Conservation (phyloP, 2,888 invertebrate genomes). For the Lobophora halterata region DNA sequence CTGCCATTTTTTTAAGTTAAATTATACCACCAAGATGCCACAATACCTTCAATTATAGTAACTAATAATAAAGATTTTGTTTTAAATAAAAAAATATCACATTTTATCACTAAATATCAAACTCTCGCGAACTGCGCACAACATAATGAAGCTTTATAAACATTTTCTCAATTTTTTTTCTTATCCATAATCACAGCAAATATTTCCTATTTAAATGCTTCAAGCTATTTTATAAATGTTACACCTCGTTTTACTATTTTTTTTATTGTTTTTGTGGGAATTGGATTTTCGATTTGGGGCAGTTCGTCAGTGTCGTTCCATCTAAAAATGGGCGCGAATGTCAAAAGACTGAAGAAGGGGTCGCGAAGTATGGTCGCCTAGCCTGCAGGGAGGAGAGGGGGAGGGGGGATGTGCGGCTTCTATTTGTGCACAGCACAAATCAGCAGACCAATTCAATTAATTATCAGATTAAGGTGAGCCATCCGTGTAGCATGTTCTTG, state of each 20-base stretch:
- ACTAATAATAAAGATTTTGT: slow-evolving; percentile 29
- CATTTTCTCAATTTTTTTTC: slow-evolving; percentile 17
- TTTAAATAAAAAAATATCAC: slow-evolving; percentile 40
- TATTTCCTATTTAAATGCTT: slow-evolving; percentile 53
- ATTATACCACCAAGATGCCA: slow-evolving; percentile 62
- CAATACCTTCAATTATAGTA: slow-evolving; percentile 47
- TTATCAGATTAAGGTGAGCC: slow-evolving; percentile 80
- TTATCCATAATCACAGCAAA: slow-evolving; percentile 31
- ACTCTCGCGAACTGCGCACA: slow-evolving; percentile 24
- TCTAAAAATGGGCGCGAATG: slow-evolving; percentile 78
- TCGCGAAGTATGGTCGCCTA: slow-evolving; percentile 53
- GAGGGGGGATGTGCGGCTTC: slow-evolving; percentile 58
- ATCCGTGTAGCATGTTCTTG: slow-evolving; percentile 65
- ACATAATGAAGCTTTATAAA: slow-evolving; percentile 19
- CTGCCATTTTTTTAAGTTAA: slow-evolving; percentile 62
- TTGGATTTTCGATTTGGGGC: slow-evolving; percentile 54
- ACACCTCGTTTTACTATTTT: slow-evolving; percentile 40
- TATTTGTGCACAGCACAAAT: slow-evolving; percentile 79
- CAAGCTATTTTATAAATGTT: slow-evolving; percentile 39
- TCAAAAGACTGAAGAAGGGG: slow-evolving; percentile 77
- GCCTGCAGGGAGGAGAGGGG: slow-evolving; percentile 41
- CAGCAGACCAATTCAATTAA: slow-evolving; percentile 78
- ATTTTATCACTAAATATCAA: slow-evolving; percentile 47
- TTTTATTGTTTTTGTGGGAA: slow-evolving; percentile 36
- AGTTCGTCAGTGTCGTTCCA: slow-evolving; percentile 71